These are phyloP conservation scores for Lepidonotus clava DNA, from an alignment of 2,888 invertebrate genomes.

Conservation along the genomic window DNA sequence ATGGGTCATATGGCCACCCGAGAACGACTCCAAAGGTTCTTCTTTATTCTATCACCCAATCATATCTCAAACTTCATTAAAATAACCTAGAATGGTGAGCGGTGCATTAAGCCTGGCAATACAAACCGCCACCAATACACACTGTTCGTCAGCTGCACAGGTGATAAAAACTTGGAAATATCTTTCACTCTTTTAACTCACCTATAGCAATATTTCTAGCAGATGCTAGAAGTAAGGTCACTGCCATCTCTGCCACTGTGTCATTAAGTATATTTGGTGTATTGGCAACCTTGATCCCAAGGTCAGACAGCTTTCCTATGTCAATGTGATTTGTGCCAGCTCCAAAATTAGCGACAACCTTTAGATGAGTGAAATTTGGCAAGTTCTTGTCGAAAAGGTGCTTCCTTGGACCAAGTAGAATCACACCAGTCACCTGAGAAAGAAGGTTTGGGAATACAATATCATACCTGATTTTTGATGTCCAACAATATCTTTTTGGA, in stretches of 20 bases:
- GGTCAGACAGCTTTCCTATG: neutral
- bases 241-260: constrained; percentile 31
- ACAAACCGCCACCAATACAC: neutral
- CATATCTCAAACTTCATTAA: neutral
- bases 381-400: neutral
- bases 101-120: too few species aligned
- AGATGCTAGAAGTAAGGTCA: constrained; percentile 11
- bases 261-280: constrained; percentile 30
- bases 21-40: neutral
- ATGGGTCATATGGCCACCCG: too few species aligned
- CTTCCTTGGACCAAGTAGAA: neutral
- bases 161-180: too few species aligned
- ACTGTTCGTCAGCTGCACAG: too few species aligned
- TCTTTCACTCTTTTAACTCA: neutral
- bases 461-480: too few species aligned
- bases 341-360: constrained; percentile 5
- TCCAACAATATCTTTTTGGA: too few species aligned
- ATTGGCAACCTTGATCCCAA: constrained; percentile 37
- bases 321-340: constrained; percentile 47
- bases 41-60: neutral
- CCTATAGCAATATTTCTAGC: constrained; percentile 49
- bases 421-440: neutral
- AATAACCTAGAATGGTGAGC: too few species aligned
- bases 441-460: too few species aligned
- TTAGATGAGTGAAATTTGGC: constrained; percentile 7